Evolutionary conservation across 2,888 invertebrate species (phyloP).

Genomic region (Troides helena): DNA sequence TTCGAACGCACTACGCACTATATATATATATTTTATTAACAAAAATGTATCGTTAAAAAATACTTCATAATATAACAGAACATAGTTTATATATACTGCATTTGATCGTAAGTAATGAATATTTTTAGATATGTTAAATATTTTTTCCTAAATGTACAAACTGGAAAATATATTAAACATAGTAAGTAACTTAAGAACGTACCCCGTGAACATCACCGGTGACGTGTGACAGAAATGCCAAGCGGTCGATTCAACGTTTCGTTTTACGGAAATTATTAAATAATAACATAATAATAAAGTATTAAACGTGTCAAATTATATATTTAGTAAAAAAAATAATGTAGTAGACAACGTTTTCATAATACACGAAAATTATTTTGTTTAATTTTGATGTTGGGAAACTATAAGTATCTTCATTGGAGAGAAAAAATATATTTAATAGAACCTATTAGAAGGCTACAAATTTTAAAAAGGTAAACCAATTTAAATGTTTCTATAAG

Average conservation of each 20-base stretch:
- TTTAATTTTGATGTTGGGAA: too few species aligned
- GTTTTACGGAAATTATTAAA: neutral
- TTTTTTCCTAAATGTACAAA: neutral
- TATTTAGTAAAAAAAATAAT: too few species aligned
- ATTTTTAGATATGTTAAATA: neutral
- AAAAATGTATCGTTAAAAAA: neutral
- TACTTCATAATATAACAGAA: neutral
- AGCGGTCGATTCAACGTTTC: conserved; percentile 28
- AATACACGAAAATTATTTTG: too few species aligned
- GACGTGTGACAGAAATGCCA: conserved; percentile 56
- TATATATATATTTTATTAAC: conserved; percentile 36
- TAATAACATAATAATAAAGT: neutral
- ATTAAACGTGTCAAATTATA: too few species aligned
- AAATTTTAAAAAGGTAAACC: too few species aligned
- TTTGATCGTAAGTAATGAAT: neutral
- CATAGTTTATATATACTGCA: neutral
- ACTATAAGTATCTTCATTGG: too few species aligned
- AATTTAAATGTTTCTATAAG: too few species aligned
- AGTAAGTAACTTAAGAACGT: conserved; percentile 43
- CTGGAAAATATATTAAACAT: neutral
- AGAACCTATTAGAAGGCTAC: too few species aligned
- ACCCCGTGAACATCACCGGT: conserved; percentile 58
- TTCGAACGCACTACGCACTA: conserved; percentile 11
- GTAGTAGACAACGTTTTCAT: too few species aligned
- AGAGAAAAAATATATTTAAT: too few species aligned